These are phyloP conservation scores for Cryptus armator DNA, from an alignment of 2,888 invertebrate genomes.

Conservation along the genomic window DNA sequence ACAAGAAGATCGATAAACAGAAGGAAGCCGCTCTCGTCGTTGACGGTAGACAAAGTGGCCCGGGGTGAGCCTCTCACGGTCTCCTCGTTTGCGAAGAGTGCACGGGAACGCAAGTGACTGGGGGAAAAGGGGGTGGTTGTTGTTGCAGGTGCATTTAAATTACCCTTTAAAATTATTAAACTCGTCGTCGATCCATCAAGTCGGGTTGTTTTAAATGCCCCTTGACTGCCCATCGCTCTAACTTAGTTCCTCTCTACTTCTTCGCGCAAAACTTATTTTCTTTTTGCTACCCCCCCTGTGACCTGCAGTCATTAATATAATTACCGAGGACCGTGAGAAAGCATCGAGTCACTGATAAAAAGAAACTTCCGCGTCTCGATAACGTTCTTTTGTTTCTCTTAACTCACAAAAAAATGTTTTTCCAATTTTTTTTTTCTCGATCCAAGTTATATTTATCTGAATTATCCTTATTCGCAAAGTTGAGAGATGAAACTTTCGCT, in stretches of 20 bases:
- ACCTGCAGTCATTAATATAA: background rate
- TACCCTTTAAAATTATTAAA: constrained; percentile 60
- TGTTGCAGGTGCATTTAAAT: constrained; percentile 61
- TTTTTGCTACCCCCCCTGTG: background rate
- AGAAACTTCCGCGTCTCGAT: background rate
- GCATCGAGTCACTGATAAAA: background rate
- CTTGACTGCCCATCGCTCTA: constrained; percentile 2
- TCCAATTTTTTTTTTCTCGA: background rate
- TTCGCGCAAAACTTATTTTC: background rate
- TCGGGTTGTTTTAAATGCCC: constrained; percentile 28
- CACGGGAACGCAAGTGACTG: background rate
- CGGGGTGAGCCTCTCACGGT: constrained; percentile 20
- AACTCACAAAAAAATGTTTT: background rate
- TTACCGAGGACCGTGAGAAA: background rate
- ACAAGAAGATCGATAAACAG: constrained; percentile 64
- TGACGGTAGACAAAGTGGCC: constrained; percentile 66
- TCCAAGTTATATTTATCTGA: background rate
- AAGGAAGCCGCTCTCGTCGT: constrained; percentile 57
- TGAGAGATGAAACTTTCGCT: too few relatives aligned
- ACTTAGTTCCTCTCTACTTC: background rate
- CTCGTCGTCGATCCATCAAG: constrained; percentile 53
- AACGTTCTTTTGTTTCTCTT: background rate
- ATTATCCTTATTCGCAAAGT: background rate
- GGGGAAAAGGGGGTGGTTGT: constrained; percentile 16
- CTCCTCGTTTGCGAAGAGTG: background rate